Evolutionary conservation across 2,888 invertebrate genomes (phyloP).

Genomic region (Nebria salina): DNA sequence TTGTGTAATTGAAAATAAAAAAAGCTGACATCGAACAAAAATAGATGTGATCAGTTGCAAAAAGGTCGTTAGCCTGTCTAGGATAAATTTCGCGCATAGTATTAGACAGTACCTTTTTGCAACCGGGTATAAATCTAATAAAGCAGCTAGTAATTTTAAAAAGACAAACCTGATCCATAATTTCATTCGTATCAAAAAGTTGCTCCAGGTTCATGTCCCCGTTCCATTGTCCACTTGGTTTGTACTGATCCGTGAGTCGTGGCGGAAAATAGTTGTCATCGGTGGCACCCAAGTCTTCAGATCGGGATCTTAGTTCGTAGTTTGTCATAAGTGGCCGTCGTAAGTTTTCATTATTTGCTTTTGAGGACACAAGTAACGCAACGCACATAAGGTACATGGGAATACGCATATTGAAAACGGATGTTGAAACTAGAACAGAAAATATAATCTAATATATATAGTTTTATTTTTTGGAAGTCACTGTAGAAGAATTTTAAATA

Average conservation of each 20-base stretch:
- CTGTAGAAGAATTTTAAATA: no score
- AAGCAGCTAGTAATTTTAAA: neutral
- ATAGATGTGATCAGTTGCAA: no score
- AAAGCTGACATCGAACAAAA: no score
- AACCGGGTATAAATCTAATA: neutral
- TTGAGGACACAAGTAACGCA: constrained; percentile 2
- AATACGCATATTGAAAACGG: constrained; percentile 9
- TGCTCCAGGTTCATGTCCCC: neutral
- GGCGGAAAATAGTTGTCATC: constrained; percentile 3
- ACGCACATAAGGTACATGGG: constrained; percentile 9
- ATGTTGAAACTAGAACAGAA: neutral
- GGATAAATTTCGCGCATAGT: no score
- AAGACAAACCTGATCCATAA: neutral
- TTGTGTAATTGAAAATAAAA: neutral
- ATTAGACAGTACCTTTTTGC: neutral
- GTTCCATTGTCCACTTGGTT: constrained; percentile 11
- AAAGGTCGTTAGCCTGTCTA: no score
- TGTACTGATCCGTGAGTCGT: constrained; percentile 8
- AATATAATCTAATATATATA: neutral
- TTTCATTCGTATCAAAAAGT: neutral
- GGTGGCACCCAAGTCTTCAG: neutral
- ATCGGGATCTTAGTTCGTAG: neutral
- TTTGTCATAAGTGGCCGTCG: neutral
- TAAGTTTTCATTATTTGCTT: constrained; percentile 1
- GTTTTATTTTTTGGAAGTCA: no score